Evolutionary conservation across 2,888 invertebrate genomes (phyloP), one percentile per base, ranked within the genome.

Genomic region (Caenorhabditis plicata): DNA sequence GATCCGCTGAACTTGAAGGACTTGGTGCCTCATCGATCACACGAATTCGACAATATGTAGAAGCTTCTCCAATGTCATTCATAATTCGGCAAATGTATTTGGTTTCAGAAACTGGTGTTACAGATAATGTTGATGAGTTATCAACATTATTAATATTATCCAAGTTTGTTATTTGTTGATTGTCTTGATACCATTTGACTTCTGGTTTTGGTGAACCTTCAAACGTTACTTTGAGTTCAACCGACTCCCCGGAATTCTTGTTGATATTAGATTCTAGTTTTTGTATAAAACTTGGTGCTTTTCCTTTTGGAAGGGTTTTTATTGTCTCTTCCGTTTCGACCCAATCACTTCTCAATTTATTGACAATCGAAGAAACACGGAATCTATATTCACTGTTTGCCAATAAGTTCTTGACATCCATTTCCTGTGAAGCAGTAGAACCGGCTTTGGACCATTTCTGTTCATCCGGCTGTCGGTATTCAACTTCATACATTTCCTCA

Each of bases 81-180:
- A 81, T 77, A 9, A 82, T 81, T 32, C 74, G 63, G 62, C 83
- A 83, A 0, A 81, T 80, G 66, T 82, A 83, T 27, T 81, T 75
- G n/a, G 83, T 83, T 32, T 68, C 67, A 65, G 82, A 82, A 53
- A 82, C 80, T 5, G 62, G 51, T 13, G 54, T 68, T 15, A 83
- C 67, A 43, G 73, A 77, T 31, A 83, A 63, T 15, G 79, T 70
- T 13, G 77, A 63, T 22, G 52, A 49, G 9, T 52, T 53, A 2
- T 53, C n/a, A 7, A 57, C 51, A 31, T 48, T 55, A 15, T 23
- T 50, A n/a, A 54, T 43, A n/a, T 55, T 48, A 4, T 66, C 66
- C 32, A 43, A 46, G 2, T 31, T 27, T 11, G 35, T 29, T 13
- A 57, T 25, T 48, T 58, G 57, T 15, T 40, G 36, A 26, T 50